Evolutionary conservation across 2,888 invertebrate genomes (phyloP).

Genomic region (Tillus elongatus): DNA sequence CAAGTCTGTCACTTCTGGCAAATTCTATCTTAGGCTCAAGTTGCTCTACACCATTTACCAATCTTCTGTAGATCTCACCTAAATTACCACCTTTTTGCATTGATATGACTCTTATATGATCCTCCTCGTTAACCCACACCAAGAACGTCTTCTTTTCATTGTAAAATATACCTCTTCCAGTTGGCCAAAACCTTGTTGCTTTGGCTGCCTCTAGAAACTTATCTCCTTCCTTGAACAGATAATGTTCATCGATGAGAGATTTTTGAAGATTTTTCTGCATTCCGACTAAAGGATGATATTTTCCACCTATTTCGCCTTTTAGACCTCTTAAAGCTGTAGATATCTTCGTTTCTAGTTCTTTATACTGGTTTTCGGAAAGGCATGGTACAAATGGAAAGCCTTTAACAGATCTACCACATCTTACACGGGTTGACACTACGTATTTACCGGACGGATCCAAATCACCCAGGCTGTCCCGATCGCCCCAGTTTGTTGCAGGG

Average conservation of each 20-base stretch:
- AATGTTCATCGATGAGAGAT: constrained; percentile 92
- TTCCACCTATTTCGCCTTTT: constrained; percentile 72
- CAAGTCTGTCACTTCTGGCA: constrained; percentile 51
- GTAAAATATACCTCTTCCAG: constrained; percentile 87
- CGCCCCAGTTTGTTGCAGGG: constrained; percentile 54
- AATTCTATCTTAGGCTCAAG: constrained; percentile 48
- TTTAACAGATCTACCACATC: constrained; percentile 52
- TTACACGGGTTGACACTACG: constrained; percentile 58
- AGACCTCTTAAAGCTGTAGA: constrained; percentile 31
- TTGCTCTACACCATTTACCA: constrained; percentile 45
- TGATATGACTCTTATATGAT: constrained; percentile 93
- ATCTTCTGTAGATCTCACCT: constrained; percentile 56
- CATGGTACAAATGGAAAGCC: constrained; percentile 63
- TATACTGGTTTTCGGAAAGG: constrained; percentile 53
- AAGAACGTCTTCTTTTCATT: constrained; percentile 92
- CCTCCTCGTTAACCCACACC: constrained; percentile 96
- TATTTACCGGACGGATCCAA: constrained; percentile 52
- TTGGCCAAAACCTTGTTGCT: constrained; percentile 92
- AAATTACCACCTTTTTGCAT: constrained; percentile 94
- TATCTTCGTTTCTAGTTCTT: constrained; percentile 51
- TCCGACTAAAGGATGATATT: constrained; percentile 84
- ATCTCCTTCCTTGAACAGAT: constrained; percentile 94
- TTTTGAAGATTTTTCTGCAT: constrained; percentile 90
- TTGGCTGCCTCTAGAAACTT: constrained; percentile 81
- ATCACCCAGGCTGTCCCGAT: constrained; percentile 45